Evolutionary conservation across 2,797 vertebrate species (phyloP), one percentile per base, ranked within the genome.

Genomic region (Oryzias dopingdopingensis): DNA sequence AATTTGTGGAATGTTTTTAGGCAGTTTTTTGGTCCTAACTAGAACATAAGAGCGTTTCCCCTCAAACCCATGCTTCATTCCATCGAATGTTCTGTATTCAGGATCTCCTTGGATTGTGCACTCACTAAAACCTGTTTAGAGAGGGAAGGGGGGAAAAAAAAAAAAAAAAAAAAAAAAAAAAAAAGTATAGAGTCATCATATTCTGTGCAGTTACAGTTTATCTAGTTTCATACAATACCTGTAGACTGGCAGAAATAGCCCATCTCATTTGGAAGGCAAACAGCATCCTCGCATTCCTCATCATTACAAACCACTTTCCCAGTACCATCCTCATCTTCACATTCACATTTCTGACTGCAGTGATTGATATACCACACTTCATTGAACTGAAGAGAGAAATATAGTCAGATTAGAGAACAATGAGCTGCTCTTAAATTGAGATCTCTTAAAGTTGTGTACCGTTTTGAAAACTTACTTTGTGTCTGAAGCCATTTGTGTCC

Each of bases 61-160:
- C 59, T 90, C 77, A 60, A 94, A 94, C 23, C 88, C 59, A 57
- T 94, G 88, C 74, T 87, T 80, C 67, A 90, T 44, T 22, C 86
- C 50, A 0, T 96, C 94, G 2, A 94, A 95, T 4, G 92, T 94
- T 73, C 45, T 42, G 70, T 93, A 95, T 63, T 93, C 86, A 1
- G 91, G 86, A 42, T 91, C 87, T 0, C 79, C 81, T 0, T 84
- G 75, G 62, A 95, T 48, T 2, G 40, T 76, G 57, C 94, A 96
- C 61, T 83, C 87, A 17, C 65, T 53, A 41, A 90, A 90, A 6
- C 47, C 89, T 92, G 74, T 18, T 32, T n/a, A 6, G 5, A 29
- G 20, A 22, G 2, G 20, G 17, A 24, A 17, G 42, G 4, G 49
- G 14, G 50, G 58, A 20, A 61, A 37, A 10, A 8, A 50, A n/a